A percentile compares a stretch with the other conserved stretches of the same genome.
Evolutionary conservation across 2,113 vertebrate genomes (phyloP).

Genomic region (Salvelinus sp.): DNA sequence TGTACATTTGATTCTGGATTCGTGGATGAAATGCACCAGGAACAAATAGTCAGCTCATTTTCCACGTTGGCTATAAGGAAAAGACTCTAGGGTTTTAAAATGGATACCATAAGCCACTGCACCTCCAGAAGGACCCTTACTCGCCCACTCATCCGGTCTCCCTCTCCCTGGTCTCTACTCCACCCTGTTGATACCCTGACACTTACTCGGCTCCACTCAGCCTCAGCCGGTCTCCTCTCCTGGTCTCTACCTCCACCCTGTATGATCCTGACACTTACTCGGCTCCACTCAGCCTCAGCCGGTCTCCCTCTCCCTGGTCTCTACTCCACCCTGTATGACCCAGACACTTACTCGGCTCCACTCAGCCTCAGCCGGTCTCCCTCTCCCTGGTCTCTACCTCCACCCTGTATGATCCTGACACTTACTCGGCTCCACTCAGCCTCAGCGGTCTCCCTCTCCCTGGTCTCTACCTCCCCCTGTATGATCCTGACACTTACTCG

Average conservation of each 20-base stretch:
- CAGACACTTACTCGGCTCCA: too few species aligned
- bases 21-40: too few species aligned
- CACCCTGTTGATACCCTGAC: slow-evolving; percentile 58
- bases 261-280: slow-evolving; percentile 51
- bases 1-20: too few species aligned
- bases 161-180: neutral
- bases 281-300: neutral
- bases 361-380: too few species aligned
- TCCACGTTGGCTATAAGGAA: too few species aligned
- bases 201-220: too few species aligned
- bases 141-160: neutral
- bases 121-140: slow-evolving; percentile 62
- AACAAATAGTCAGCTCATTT: too few species aligned
- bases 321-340: slow-evolving; percentile 12
- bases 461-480: slow-evolving; percentile 33
- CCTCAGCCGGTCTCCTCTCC: too few species aligned
- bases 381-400: neutral
- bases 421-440: too few species aligned
- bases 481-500: slow-evolving; percentile 49
- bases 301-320: slow-evolving; percentile 27
- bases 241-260: slow-evolving; percentile 29
- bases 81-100: too few species aligned
- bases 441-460: too few species aligned
- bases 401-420: slow-evolving; percentile 59
- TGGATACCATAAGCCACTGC: neutral